Base-by-base conservation (phyloP, 2,888 invertebrate genomes). In the Limulus polyphemus region DNA sequence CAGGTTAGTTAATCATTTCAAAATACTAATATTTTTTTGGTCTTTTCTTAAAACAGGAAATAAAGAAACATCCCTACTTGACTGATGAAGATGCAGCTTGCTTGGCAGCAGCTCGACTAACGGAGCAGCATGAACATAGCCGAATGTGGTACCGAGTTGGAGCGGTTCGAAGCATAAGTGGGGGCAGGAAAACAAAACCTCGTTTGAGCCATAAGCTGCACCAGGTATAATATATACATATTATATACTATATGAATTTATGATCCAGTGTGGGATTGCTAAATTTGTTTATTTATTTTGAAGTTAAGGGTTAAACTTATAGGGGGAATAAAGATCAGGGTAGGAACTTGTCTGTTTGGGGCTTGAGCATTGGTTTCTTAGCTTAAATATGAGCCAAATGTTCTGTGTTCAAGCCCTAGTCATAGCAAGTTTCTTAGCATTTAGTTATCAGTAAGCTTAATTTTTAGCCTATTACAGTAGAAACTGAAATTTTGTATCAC, bases 81-180 rank as follows among this genome's bases (percentile, higher is more conserved):
- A 76, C 78, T 32, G 80, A 81, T 68, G 77, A 79, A 69, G 80
- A 83, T 70, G 77, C 81, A 50, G 80, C 81, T 50, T 73, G 77
- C 65, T 72, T 82, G 64, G 79, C 81, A n/a, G 79, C 81, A 12
- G 77, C 79, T 56, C 76, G 77, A 69, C 63, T 81, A 64, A 76
- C 79, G 32, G 78, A 80, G 67, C 75, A 78, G 48, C 75, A 77
- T 67, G 75, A 77, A 0, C 81, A 81, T 69, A 77, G 79, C 51
- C 75, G 80, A 11, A 76, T 81, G 68, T 83, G 81, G 81, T 83
- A 83, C 73, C 76, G 82, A 12, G 81, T 83, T 65, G 80, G 80
- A 60, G 82, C 81, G 48, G 77, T 79, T 51, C 72, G 81, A 10
- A 74, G 73, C 58, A 67, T 82, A 64, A 77, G 79, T 4, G 82